phyloP scores from a whole-genome alignment of 2,113 vertebrate genomes.

The Catharus minimus region DNA sequence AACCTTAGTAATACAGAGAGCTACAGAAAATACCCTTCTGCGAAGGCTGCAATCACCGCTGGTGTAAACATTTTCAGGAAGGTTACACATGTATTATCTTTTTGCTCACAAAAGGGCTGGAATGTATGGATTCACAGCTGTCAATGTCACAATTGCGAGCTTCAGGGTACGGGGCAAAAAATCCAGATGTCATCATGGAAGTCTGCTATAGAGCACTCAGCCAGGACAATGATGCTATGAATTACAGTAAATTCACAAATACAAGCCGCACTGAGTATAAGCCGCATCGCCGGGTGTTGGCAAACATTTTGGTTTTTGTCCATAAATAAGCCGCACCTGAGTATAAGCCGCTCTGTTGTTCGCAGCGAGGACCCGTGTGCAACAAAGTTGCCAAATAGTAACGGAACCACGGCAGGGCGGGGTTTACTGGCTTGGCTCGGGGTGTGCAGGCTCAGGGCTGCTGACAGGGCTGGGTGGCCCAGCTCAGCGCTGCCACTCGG shows the following conservation, averaged over 20 bases:
- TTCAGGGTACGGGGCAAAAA: background rate
- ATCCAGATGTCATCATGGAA: background rate
- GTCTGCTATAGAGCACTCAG: background rate
- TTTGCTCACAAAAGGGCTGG: background rate
- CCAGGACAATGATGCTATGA: background rate
- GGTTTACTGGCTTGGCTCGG: no score
- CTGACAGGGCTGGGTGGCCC: no score
- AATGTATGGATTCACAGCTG: background rate
- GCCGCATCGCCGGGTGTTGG: no score
- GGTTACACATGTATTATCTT: background rate
- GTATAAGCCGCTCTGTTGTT: no score
- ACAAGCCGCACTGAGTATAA: no score
- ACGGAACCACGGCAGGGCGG: no score
- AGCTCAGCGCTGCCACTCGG: no score
- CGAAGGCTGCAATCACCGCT: background rate
- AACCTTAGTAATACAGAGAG: background rate
- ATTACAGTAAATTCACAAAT: background rate
- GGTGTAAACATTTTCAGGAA: background rate
- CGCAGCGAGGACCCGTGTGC: no score
- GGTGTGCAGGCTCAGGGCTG: no score
- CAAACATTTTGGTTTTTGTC: no score
- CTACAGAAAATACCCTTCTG: background rate
- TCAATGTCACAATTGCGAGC: fast-evolving
- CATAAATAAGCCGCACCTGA: no score
- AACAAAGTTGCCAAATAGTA: no score